Percentiles rank a stretch among this genome's conserved stretches.
These are phyloP conservation scores for Mastacembelus armatus DNA, from an alignment of 2,797 vertebrate species.

Conservation along the genomic window DNA sequence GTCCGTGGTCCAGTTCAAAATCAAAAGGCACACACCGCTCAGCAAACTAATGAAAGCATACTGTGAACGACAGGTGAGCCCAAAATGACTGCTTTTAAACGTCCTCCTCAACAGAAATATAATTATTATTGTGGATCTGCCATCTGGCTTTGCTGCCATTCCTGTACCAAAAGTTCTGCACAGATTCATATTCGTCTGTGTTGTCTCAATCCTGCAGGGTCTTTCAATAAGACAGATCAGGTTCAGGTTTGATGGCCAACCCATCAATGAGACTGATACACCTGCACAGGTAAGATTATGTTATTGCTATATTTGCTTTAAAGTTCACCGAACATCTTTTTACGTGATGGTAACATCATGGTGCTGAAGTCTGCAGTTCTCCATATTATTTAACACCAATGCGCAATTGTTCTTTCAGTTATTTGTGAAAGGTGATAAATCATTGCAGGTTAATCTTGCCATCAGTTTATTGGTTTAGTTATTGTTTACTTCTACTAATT, in stretches of 20 bases:
- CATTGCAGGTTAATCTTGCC: not conserved
- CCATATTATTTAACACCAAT: not conserved
- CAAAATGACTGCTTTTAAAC: not conserved
- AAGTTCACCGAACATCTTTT: not conserved
- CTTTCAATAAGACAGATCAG: conserved; percentile 95
- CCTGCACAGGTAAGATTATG: conserved; percentile 90
- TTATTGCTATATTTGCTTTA: not conserved
- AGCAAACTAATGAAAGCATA: conserved; percentile 97
- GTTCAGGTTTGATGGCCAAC: conserved; percentile 97
- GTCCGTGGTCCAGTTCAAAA: conserved; percentile 95
- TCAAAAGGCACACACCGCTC: conserved; percentile 94
- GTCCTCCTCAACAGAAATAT: not conserved
- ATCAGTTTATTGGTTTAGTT: not conserved
- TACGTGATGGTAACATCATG: not conserved
- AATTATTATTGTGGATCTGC: not conserved
- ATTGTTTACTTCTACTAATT: conserved; percentile 4
- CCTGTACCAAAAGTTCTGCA: not conserved
- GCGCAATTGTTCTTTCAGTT: not conserved
- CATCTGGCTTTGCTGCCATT: not conserved
- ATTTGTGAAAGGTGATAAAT: not conserved
- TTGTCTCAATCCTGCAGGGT: conserved; percentile 81
- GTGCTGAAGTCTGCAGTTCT: not conserved
- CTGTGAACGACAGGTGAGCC: conserved; percentile 92
- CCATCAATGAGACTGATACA: conserved; percentile 94
- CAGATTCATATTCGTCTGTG: not conserved